Percentiles rank a stretch among this genome's conserved stretches.
Evolutionary conservation across 1,140 invertebrate genomes (phyloP).

Genomic region (Nautilus pompilius): DNA sequence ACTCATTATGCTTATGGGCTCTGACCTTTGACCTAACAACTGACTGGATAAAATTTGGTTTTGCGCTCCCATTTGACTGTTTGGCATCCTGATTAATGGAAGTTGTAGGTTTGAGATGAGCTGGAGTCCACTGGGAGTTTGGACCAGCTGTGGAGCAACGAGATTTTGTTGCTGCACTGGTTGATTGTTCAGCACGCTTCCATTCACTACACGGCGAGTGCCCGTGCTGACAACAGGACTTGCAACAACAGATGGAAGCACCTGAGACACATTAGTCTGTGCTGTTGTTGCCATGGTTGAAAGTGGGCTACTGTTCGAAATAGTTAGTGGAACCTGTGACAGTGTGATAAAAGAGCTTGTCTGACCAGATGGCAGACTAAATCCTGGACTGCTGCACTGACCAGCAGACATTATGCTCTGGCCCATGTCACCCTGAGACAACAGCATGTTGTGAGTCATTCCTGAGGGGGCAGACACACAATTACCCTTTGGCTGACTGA

Average conservation of each 20-base stretch:
- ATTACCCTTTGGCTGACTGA: too few relatives aligned
- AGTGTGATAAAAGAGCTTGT: too few relatives aligned
- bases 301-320: slow-evolving; percentile 61
- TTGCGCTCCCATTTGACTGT: not conserved
- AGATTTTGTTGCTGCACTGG: not conserved
- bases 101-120: not conserved
- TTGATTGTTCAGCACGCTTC: not conserved
- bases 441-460: too few relatives aligned
- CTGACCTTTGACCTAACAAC: not conserved
- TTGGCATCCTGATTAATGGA: not conserved
- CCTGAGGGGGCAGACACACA: too few relatives aligned
- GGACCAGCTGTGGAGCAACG: not conserved
- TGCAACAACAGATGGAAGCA: not conserved
- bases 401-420: too few relatives aligned
- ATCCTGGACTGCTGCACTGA: too few relatives aligned
- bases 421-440: too few relatives aligned
- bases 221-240: not conserved
- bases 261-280: not conserved
- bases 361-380: too few relatives aligned
- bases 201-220: not conserved
- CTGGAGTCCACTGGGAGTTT: not conserved
- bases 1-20: not conserved
- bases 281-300: not conserved
- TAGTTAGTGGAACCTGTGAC: too few relatives aligned
- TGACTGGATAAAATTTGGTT: not conserved